Evolutionary conservation across 2,113 vertebrate species (phyloP), one percentile per base, ranked within the genome.

Genomic region (Limanda limanda): DNA sequence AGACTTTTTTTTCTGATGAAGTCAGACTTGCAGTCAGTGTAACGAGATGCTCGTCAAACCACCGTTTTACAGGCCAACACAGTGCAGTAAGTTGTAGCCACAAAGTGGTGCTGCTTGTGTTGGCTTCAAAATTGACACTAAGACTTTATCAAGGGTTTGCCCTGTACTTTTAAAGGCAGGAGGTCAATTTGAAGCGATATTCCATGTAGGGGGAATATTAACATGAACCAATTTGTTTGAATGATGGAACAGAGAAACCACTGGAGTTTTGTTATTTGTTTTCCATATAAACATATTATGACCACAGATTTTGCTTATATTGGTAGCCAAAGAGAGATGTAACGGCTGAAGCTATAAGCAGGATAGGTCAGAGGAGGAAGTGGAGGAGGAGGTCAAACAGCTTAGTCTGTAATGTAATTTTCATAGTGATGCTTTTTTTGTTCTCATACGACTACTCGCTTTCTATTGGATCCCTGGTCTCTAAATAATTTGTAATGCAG

Each of bases 381-480:
- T 21, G 54, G 40, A 57, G 51, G 40, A 59, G 51, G 56, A 74
- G 45, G 9, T 65, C 2, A 23, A 78, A 79, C 51, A 12, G 62
- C 57, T 73, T 57, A 11, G 42, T 85, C 20, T 54, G 6, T 54
- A 67, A 78, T 58, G 74, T 86, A 80, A 78, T 63, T 47, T 65
- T 69, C 69, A 72, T 47, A 80, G 47, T 82, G 68, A 83, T 80
- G 54, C 35, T 74, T 56, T 79, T 79, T 72, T 48, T 76, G 64
- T 86, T 90, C 25, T 84, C 66, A 71, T 75, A 81, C 70, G 81
- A 91, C 82, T 90, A 89, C 83, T 85, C 66, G 55, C 78, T 84
- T 73, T 71, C 48, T 86, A 76, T 82, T 81, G 76, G 78, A 76
- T 79, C 74, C 62, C 65, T 66, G 51, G 63, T 86, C 65, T 84